Percentiles rank a stretch among this genome's conserved stretches.
Evolutionary conservation across 64 coral and sea anemone genomes (phyloP).

Genomic region (Stylophora pistillata): DNA sequence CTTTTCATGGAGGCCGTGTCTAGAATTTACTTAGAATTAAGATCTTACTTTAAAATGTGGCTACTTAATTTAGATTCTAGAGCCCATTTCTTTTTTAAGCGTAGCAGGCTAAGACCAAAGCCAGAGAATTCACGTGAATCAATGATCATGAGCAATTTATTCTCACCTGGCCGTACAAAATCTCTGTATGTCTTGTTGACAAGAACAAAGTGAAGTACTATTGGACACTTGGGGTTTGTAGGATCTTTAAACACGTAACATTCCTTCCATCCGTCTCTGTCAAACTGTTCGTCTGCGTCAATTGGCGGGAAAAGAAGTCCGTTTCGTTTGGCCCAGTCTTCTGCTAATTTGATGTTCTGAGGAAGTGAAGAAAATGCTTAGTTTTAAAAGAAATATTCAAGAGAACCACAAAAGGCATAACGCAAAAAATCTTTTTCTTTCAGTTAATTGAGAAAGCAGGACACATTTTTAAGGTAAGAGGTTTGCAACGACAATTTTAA

Average conservation of each 20-base stretch:
- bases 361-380: neutral
- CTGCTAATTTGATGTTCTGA: slow-evolving; percentile 41
- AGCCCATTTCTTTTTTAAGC: too few relatives aligned
- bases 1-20: too few relatives aligned
- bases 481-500: too few relatives aligned
- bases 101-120: too few relatives aligned
- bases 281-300: slow-evolving; percentile 61
- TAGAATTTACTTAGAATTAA: too few relatives aligned
- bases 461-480: too few relatives aligned
- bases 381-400: neutral
- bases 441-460: too few relatives aligned
- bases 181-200: slow-evolving; percentile 80
- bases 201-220: slow-evolving; percentile 77
- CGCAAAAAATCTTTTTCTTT: neutral
- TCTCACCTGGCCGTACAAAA: slow-evolving; percentile 62
- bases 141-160: neutral
- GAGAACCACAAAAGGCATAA: neutral
- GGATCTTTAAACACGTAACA: slow-evolving; percentile 83
- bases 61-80: too few relatives aligned
- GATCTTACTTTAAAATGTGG: too few relatives aligned
- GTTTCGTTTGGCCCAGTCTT: slow-evolving; percentile 78
- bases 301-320: slow-evolving; percentile 79
- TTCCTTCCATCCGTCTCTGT: slow-evolving; percentile 74
- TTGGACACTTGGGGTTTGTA: slow-evolving; percentile 65
- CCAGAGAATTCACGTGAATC: too few relatives aligned